Evolutionary conservation across 2,888 invertebrate genomes (phyloP), one percentile per base, ranked within the genome.

Genomic region (Ptilodon capucinus): DNA sequence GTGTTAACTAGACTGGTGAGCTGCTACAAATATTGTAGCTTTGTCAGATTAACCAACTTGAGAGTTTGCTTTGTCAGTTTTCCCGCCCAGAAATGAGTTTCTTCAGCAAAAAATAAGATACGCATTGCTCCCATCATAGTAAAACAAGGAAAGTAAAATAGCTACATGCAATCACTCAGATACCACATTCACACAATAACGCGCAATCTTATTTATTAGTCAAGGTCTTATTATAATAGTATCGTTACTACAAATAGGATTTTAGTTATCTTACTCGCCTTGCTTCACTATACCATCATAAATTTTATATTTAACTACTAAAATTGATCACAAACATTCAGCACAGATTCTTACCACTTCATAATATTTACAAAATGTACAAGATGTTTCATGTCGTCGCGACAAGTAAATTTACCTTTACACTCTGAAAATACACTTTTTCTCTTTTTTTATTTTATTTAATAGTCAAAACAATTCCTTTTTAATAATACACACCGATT

Each of bases 331-430:
- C 74, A 65, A 61, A 36, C 60, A 54, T 54, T 48, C 58, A 54
- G 60, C 58, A 68, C 68, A 71, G 66, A 69, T 69, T 73, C 63
- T 61, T 58, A 67, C 57, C 68, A 74, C 66, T 73, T 73, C 60
- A 74, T 71, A 64, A 58, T 35, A 81, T 81, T 71, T 80, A 81
- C 81, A 81, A 74, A 75, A 78, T 81, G 60, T 80, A 80, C 77
- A 79, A 70, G 61, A 58, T 57, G 53, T 57, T 50, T 48, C 53
- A 48, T 57, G 51, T 57, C 28, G 32, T 35, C 48, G 51, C 59
- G 54, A 57, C 54, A 46, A 32, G 48, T 56, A 50, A 46, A 59
- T 59, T 53, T 40, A 51, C 40, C 44, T 34, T 30, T 42, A 9
- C 39, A 25, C 44, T 42, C 36, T 19, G 40, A 41, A 49, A 45